Evolutionary conservation across 2,113 vertebrate species (phyloP), one percentile per base, ranked within the genome.

Genomic region (Spermophilus dauricus): DNA sequence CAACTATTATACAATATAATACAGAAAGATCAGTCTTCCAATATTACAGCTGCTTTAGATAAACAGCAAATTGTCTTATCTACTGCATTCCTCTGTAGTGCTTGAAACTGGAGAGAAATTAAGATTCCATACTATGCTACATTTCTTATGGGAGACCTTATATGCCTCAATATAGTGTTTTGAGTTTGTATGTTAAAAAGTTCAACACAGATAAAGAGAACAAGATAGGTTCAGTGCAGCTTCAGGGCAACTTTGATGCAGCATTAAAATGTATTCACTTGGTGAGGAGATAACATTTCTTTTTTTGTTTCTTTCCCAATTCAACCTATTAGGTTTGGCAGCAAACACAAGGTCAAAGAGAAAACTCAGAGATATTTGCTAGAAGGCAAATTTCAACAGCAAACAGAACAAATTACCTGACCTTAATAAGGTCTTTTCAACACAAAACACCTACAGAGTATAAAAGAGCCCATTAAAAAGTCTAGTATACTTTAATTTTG

Each of bases 1-100:
- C 97, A 99, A 98, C 98, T 99, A 99, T 99, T 98, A 98, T 99
- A 99, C 99, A 99, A 97, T 99, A 99, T 99, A 97, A 98, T 99
- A 99, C 99, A 99, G 98, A 99, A 98, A 97, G 98, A 98, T 81
- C 87, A 95, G 98, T 97, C 96, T 98, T 98, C 96, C 97, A 98
- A 97, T 97, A 96, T 96, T 98, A 98, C 96, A 98, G 95, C 94
- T 98, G 98, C 97, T 98, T 98, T 93, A 98, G 95, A 89, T 91
- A 98, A 98, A 98, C 97, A 98, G 96, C 97, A 98, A 97, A 97
- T 98, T 94, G 97, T 88, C 96, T 98, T 98, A 98, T 96, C 98
- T 98, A 97, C 97, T 98, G 98, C 98, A 98, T 98, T 98, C 98
- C 96, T 98, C 98, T 98, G 97, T 98, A 98, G 98, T 98, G 98